Percentiles rank a stretch among this genome's conserved stretches.
Evolutionary conservation across 2,797 vertebrate species (phyloP).

Genomic region (Gymnodraco acuticeps): DNA sequence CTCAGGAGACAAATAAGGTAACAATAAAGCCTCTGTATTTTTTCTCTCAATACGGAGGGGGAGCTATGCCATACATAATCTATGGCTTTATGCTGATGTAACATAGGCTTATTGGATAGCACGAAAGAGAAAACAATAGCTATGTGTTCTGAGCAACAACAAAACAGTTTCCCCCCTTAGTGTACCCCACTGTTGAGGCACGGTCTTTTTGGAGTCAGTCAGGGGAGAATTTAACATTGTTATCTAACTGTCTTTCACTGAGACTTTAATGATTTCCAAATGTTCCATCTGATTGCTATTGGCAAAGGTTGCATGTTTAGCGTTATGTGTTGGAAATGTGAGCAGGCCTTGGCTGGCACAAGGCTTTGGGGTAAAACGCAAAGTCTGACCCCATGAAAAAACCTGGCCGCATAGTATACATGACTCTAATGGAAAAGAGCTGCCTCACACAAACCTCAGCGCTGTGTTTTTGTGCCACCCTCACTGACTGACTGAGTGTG

Average conservation of each 20-base stretch:
- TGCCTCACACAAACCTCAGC: slow-evolving; percentile 33
- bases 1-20: slow-evolving; percentile 61
- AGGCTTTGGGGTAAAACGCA: slow-evolving; percentile 39
- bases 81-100: slow-evolving; percentile 53
- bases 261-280: slow-evolving; percentile 81
- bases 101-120: slow-evolving; percentile 42
- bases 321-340: slow-evolving; percentile 67
- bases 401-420: slow-evolving; percentile 11
- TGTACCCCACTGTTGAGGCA: slow-evolving; percentile 61
- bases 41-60: slow-evolving; percentile 37
- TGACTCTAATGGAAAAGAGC: slow-evolving; percentile 46
- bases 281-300: slow-evolving; percentile 76
- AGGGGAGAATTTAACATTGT: slow-evolving; percentile 61
- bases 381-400: slow-evolving; percentile 42
- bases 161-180: slow-evolving; percentile 26
- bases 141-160: slow-evolving; percentile 54
- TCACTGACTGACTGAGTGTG: background rate
- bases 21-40: slow-evolving; percentile 62
- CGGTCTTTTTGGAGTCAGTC: slow-evolving; percentile 58
- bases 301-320: slow-evolving; percentile 59
- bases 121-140: slow-evolving; percentile 69
- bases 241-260: slow-evolving; percentile 68
- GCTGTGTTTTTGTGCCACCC: slow-evolving; percentile 10
- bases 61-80: slow-evolving; percentile 51
- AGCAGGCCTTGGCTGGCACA: slow-evolving; percentile 55